A percentile compares a stretch with the other conserved stretches of the same genome.
phyloP scores from a whole-genome alignment of 2,888 invertebrate genomes.

The Hypsopygia costalis region DNA sequence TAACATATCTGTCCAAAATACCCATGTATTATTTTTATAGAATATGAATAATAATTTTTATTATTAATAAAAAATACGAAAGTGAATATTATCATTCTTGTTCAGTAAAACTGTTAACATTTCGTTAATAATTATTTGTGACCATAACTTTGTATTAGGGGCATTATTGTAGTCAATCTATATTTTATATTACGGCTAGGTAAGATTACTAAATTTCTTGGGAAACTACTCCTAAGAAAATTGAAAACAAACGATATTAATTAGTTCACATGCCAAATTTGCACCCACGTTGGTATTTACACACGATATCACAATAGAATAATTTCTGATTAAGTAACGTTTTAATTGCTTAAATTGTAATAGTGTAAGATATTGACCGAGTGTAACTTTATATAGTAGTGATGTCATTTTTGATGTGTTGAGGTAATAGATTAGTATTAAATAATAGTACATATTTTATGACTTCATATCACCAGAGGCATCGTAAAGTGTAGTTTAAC shows the following conservation, averaged over 20 bases:
- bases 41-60: not conserved
- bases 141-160: too few species aligned
- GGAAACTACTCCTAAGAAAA: too few species aligned
- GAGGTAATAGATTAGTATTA: not conserved
- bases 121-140: too few species aligned
- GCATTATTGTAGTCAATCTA: too few species aligned
- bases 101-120: too few species aligned
- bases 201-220: too few species aligned
- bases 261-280: too few species aligned
- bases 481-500: not conserved
- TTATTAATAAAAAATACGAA: not conserved
- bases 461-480: not conserved
- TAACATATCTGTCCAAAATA: slow-evolving; percentile 9
- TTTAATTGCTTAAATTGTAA: slow-evolving; percentile 2
- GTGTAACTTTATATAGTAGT: not conserved
- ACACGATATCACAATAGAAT: not conserved
- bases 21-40: slow-evolving; percentile 1
- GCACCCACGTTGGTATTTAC: too few species aligned
- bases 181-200: too few species aligned
- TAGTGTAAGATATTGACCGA: not conserved
- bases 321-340: not conserved
- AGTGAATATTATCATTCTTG: too few species aligned
- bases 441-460: not conserved
- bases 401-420: slow-evolving; percentile 1
- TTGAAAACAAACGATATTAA: too few species aligned